These are phyloP conservation scores for Riptortus pedestris DNA, from an alignment of 1,140 invertebrate genomes.

Conservation along the genomic window DNA sequence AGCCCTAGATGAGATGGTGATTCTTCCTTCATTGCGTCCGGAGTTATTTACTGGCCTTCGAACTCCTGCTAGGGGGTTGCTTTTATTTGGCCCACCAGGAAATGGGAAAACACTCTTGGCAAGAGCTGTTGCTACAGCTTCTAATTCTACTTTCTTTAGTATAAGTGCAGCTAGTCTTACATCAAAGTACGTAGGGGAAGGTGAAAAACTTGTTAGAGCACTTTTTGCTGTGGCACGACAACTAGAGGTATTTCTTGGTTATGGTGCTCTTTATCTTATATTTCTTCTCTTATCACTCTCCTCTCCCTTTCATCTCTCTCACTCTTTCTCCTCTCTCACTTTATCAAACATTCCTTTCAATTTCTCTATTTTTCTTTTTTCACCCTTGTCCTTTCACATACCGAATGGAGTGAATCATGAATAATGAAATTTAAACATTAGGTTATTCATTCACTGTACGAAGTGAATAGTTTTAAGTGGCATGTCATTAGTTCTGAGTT, in stretches of 20 bases:
- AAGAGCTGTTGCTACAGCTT: slow-evolving; percentile 35
- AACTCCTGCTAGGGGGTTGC: slow-evolving; percentile 79
- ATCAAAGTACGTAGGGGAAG: slow-evolving; percentile 96
- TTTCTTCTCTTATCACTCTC: no score
- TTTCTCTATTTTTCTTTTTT: no score
- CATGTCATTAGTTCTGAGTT: no score
- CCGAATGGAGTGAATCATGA: no score
- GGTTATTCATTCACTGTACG: no score
- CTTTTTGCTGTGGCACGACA: slow-evolving; percentile 89
- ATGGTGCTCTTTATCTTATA: no score
- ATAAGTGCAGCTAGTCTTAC: slow-evolving; percentile 95
- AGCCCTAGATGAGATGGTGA: slow-evolving; percentile 94
- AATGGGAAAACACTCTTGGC: slow-evolving; percentile 47
- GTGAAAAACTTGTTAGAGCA: slow-evolving; percentile 92
- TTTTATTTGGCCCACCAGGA: slow-evolving; percentile 92
- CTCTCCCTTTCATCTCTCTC: no score
- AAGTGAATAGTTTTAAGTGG: no score
- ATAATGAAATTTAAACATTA: no score
- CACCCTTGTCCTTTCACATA: no score
- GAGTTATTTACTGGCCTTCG: slow-evolving; percentile 88
- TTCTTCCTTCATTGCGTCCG: slow-evolving; percentile 86
- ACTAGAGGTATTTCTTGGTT: slow-evolving; percentile 49
- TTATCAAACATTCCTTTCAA: no score
- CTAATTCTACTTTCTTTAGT: slow-evolving; percentile 87
- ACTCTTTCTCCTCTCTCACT: no score